These are phyloP conservation scores for Drosophila ustulata DNA, from an alignment of 2,888 invertebrate genomes.

Conservation along the genomic window DNA sequence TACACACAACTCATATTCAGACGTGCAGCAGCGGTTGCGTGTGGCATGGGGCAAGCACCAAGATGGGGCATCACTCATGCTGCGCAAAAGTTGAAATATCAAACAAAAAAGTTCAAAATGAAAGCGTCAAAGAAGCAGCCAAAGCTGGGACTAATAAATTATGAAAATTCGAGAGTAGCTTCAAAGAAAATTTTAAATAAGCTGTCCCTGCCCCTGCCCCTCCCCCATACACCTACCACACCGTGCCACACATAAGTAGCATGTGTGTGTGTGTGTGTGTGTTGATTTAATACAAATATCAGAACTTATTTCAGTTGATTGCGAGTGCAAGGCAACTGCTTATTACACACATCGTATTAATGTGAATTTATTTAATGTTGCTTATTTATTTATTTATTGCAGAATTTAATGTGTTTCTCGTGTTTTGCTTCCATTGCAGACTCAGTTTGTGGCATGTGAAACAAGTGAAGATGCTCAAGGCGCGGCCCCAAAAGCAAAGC, in stretches of 20 bases:
- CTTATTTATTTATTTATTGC: constrained; percentile 2
- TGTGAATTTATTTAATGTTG: neutral
- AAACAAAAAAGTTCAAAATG: constrained; percentile 51
- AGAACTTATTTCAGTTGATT: constrained; percentile 2
- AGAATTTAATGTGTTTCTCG: neutral
- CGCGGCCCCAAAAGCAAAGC: constrained; percentile 50
- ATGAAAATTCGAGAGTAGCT: constrained; percentile 45
- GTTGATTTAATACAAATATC: neutral
- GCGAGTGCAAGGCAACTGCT: neutral
- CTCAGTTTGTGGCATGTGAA: constrained; percentile 61
- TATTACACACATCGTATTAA: neutral
- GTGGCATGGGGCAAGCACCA: neutral
- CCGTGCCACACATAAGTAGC: neutral
- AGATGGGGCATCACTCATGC: constrained; percentile 1
- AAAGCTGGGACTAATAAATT: constrained; percentile 58
- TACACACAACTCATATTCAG: constrained; percentile 13
- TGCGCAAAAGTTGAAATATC: constrained; percentile 35
- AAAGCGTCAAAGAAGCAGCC: constrained; percentile 24
- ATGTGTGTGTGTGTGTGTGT: constrained; percentile 1
- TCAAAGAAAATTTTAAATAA: constrained; percentile 65
- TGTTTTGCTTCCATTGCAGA: constrained; percentile 55
- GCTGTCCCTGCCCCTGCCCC: neutral
- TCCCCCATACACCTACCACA: neutral
- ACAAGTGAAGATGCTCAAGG: constrained; percentile 63
- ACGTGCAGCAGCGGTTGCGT: constrained; percentile 11